Evolutionary conservation across 2,113 vertebrate genomes (phyloP).

Genomic region (Zosterops borbonicus): DNA sequence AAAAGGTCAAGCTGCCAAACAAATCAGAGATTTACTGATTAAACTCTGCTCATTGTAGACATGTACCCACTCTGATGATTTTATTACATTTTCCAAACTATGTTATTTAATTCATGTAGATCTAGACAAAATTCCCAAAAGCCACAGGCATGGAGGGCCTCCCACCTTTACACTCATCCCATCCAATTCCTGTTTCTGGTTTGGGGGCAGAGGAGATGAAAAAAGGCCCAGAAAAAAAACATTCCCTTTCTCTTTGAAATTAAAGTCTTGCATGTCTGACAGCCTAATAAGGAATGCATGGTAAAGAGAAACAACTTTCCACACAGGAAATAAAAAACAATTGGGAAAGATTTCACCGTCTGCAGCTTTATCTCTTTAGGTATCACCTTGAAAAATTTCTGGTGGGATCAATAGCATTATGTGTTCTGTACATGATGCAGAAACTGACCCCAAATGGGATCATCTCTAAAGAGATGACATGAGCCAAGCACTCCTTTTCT

Average conservation of each 20-base stretch:
- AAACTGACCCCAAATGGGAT: background rate
- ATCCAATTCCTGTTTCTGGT: background rate
- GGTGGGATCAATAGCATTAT: background rate
- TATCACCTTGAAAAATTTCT: background rate
- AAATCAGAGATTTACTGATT: background rate
- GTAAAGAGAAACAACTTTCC: background rate
- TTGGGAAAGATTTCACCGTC: background rate
- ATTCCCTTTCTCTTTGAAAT: background rate
- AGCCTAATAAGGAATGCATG: background rate
- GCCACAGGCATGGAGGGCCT: background rate
- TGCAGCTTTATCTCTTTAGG: background rate
- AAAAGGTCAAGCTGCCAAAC: background rate
- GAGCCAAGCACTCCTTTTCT: background rate
- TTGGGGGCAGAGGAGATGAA: rapidly evolving
- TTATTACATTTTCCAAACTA: background rate
- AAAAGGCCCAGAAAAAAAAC: background rate
- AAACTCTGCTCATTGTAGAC: background rate
- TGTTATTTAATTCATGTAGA: background rate
- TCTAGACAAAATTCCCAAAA: background rate
- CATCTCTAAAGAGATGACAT: background rate
- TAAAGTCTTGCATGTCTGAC: background rate
- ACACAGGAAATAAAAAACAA: background rate
- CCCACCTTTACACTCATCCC: background rate
- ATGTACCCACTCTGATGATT: background rate
- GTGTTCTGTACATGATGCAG: background rate